Evolutionary conservation across 1,140 invertebrate species (phyloP).

Genomic region (Megathymus violae): DNA sequence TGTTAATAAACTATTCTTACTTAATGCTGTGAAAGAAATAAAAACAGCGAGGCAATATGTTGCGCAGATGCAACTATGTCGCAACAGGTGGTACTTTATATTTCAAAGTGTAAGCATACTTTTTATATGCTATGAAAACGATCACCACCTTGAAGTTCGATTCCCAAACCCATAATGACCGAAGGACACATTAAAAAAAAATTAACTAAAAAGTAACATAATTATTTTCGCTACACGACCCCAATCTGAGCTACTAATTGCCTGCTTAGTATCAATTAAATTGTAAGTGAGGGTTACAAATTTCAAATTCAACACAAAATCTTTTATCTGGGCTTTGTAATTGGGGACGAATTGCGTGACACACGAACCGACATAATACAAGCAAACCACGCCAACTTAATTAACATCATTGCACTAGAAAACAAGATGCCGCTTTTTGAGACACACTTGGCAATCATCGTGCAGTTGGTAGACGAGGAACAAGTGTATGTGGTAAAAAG

Average conservation of each 20-base stretch:
- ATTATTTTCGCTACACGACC: not conserved
- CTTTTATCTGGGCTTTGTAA: slow-evolving; percentile 6
- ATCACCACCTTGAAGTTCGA: too few relatives aligned
- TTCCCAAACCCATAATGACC: too few relatives aligned
- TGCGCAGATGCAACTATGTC: not conserved
- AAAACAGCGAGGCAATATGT: slow-evolving; percentile 2
- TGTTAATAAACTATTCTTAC: not conserved
- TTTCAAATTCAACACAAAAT: slow-evolving; percentile 28
- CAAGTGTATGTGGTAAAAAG: not conserved
- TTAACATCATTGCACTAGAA: slow-evolving; percentile 28
- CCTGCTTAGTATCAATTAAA: not conserved
- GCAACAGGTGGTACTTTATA: not conserved
- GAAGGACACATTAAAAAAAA: not conserved
- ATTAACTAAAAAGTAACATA: not conserved
- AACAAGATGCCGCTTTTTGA: slow-evolving; percentile 21
- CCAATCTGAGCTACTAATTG: not conserved
- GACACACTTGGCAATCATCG: slow-evolving; percentile 14
- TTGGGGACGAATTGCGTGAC: slow-evolving; percentile 28
- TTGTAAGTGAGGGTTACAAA: too few relatives aligned
- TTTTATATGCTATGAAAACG: too few relatives aligned
- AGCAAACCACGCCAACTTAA: slow-evolving; percentile 25
- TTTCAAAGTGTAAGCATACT: not conserved
- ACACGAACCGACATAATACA: slow-evolving; percentile 23
- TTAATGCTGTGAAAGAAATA: not conserved
- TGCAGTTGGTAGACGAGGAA: not conserved